Base-by-base conservation (phyloP, 2,888 invertebrate species). In the Apocheima hispidaria region DNA sequence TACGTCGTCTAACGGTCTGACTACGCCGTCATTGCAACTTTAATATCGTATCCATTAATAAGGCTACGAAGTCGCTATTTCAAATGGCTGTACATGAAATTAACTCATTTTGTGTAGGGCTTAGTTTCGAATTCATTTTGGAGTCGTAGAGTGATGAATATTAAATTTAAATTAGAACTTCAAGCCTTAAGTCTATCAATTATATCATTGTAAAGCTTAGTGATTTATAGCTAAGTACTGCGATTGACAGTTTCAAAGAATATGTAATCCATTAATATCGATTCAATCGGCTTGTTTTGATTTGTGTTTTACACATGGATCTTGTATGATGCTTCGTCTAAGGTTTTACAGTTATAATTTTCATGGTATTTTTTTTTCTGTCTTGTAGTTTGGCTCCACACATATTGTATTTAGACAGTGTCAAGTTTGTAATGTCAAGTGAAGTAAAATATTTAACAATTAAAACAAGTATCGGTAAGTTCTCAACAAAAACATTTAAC, bases 201-300 rank as follows among this genome's bases (percentile, higher is more conserved):
- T 62, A 52, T 57, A 53, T 52, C 48, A 41, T 62, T 62, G 46
- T 41, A 41, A 40, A 35, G 56, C 41, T 41, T 35, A 23, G 41
- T 62, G 61, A 62, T 62, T 62, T 43, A 62, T 62, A 41, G 20
- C 56, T 28, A 26, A 36, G 44, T 33, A 40, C 55, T 56, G n/a
- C 56, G 52, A 62, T 62, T 62, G 61, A 61, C 61, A 57, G 56
- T 62, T 52, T 62, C 48, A 48, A 56, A 53, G 56, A 57, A 53
- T 26, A 33, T 35, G 16, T n/a, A 41, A 51, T 48, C 23, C 38
- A 28, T 41, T 4, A 30, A 54, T 30, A 50, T 20, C 18, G 26
- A 53, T 57, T 56, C 18, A 28, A 14, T 44, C 38, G 2, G 33
- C 20, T 46, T 21, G 40, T 30, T 41, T 40, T 44, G 30, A 54